A percentile compares a stretch with the other conserved stretches of the same genome.
phyloP scores from a whole-genome alignment of 2,888 invertebrate species.

The Branchinecta sandiegonensis region DNA sequence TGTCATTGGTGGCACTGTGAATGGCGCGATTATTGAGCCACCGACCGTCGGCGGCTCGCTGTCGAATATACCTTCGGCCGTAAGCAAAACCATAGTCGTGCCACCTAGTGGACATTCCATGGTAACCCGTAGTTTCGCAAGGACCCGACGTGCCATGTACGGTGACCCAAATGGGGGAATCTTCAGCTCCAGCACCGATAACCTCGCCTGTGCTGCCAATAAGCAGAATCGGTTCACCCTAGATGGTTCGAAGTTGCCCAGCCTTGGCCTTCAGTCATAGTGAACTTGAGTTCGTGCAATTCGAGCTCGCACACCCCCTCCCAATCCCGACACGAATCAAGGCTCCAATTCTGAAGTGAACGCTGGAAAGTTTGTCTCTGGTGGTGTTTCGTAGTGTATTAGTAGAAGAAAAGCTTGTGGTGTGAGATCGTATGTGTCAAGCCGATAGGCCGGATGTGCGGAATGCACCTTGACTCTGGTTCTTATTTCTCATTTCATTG shows the following conservation, averaged over 20 bases:
- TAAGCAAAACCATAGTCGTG: slow-evolving; percentile 5
- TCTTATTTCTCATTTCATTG: slow-evolving; percentile 11
- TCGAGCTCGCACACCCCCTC: not conserved
- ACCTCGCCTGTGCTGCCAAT: slow-evolving; percentile 4
- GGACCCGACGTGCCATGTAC: slow-evolving; percentile 1
- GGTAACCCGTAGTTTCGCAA: slow-evolving; percentile 10
- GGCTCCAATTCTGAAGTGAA: no score
- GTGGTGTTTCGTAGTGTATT: no score
- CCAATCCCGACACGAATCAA: no score
- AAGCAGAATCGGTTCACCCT: slow-evolving; percentile 9
- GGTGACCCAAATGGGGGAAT: slow-evolving; percentile 1
- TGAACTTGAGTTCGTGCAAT: slow-evolving; percentile 1
- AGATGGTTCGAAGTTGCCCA: slow-evolving; percentile 13
- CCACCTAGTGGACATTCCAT: slow-evolving; percentile 14
- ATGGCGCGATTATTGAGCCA: not conserved
- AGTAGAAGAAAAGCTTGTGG: no score
- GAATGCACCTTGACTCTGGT: not conserved
- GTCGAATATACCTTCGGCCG: slow-evolving; percentile 13
- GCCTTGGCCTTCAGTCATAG: slow-evolving; percentile 10
- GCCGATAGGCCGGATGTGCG: no score
- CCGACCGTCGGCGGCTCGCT: not conserved
- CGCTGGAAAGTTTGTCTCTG: no score
- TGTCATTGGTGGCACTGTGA: slow-evolving; percentile 7
- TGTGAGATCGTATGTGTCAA: no score
- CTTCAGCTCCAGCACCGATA: not conserved